Evolutionary conservation across 2,888 invertebrate genomes (phyloP), one percentile per base, ranked within the genome.

Genomic region (Microdon myrmicae): DNA sequence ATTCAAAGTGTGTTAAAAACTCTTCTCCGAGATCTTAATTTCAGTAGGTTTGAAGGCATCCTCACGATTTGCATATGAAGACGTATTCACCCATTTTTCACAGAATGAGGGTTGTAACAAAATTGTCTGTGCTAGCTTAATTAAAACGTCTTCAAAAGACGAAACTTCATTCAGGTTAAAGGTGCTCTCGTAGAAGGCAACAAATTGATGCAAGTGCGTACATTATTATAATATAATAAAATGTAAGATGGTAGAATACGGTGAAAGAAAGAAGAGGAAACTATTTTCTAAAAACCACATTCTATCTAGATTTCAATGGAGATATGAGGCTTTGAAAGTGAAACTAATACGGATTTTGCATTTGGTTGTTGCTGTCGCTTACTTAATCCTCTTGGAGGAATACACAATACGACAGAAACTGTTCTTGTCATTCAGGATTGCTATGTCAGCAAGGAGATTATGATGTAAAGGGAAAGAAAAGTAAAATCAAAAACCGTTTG

Each of bases 401-500:
- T 38, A n/a, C n/a, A n/a, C n/a, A n/a, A n/a, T n/a, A n/a, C n/a
- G 14, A 25, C 6, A 25, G 4, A 14, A 38, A 38, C 23, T n/a
- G 14, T 12, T 20, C 12, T n/a, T 44, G 43, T 53, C 44, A 25
- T 22, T 14, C 26, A 37, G 8, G 9, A 25, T 25, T 12, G 7
- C 16, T 8, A 31, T 31, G 10, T 19, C 19, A 3, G 16, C 53
- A 22, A 20, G 20, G 8, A 37, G 8, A 25, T 23, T n/a, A n/a
- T n/a, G 26, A 25, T 3, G 8, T 10, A 26, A 16, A 28, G 13
- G 34, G 25, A 37, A 47, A 37, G 49, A 22, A 47, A 38, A 13
- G 23, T 43, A 38, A 29, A 26, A 49, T n/a, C 34, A 64, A 47
- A 47, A 58, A 58, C 53, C 53, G 51, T 58, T 47, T 20, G 22